phyloP scores from a whole-genome alignment of 2,797 vertebrate species.

The Pogoniulus pusillus region DNA sequence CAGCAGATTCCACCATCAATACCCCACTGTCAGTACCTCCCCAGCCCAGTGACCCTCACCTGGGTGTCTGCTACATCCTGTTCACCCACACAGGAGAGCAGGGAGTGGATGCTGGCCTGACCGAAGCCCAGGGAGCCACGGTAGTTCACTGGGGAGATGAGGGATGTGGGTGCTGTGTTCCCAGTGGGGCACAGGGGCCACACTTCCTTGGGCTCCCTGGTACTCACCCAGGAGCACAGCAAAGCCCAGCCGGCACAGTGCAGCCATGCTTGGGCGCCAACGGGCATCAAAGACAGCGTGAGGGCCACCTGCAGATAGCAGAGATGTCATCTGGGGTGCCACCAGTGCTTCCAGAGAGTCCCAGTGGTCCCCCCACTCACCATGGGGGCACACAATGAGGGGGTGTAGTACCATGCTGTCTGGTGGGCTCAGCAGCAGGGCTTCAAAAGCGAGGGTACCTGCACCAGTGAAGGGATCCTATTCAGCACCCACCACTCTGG shows the following conservation, averaged over 20 bases:
- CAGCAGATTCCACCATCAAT: not conserved
- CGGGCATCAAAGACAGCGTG: conserved; percentile 82
- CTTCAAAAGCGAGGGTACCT: conserved; percentile 82
- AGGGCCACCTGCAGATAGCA: conserved; percentile 78
- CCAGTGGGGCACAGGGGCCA: not conserved
- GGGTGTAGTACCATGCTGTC: conserved; percentile 31
- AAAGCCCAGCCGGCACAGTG: conserved; percentile 79
- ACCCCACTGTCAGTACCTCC: not conserved
- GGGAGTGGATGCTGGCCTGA: conserved; percentile 83
- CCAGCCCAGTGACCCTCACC: conserved; percentile 58
- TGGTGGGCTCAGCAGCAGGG: conserved; percentile 77
- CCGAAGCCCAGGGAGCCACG: conserved; percentile 87
- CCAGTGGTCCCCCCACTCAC: conserved; percentile 52
- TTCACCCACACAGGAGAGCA: conserved; percentile 80
- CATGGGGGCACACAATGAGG: conserved; percentile 83
- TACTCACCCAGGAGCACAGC: conserved; percentile 85
- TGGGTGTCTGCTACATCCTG: conserved; percentile 87
- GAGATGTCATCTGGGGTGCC: not conserved
- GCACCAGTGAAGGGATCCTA: not conserved
- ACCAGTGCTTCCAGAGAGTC: not conserved
- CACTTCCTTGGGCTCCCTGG: fast-evolving
- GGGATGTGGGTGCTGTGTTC: fast-evolving
- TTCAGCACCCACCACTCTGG: not conserved
- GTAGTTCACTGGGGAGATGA: conserved; percentile 78
- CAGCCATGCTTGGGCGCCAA: conserved; percentile 81